Percentiles rank a stretch among this genome's conserved stretches.
Evolutionary conservation across 2,888 invertebrate species (phyloP).

Genomic region (Drosophila borborema): DNA sequence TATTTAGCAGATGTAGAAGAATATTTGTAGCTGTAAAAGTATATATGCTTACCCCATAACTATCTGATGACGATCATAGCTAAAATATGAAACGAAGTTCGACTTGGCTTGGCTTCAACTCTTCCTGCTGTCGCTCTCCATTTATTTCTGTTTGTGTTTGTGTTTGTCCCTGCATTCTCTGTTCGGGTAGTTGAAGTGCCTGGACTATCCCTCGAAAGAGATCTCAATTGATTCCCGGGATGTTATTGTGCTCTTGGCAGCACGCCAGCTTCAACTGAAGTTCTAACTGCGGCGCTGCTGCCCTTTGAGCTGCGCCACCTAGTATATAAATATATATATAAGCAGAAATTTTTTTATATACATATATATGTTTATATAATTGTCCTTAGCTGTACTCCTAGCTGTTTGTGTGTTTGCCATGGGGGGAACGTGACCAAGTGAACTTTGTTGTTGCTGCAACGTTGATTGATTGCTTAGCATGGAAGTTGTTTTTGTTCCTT

Average conservation of each 20-base stretch:
- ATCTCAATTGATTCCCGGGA: constrained; percentile 79
- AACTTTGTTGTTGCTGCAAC: constrained; percentile 58
- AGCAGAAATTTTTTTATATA: neutral
- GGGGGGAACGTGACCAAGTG: constrained; percentile 69
- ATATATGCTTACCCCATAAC: neutral
- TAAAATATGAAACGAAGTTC: neutral
- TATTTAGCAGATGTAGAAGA: too few species aligned
- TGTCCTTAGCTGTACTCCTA: constrained; percentile 1
- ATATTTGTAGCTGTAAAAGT: neutral
- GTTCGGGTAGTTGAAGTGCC: constrained; percentile 19
- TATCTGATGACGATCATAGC: neutral
- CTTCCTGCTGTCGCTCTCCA: constrained; percentile 19
- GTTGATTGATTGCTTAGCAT: constrained; percentile 75
- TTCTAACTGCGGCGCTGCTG: constrained; percentile 29
- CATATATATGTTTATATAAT: neutral
- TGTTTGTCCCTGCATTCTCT: constrained; percentile 21
- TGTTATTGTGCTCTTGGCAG: constrained; percentile 79
- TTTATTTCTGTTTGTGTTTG: neutral
- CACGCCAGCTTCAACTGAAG: constrained; percentile 56
- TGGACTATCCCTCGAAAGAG: constrained; percentile 61
- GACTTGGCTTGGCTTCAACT: constrained; percentile 10
- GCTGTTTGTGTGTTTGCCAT: neutral
- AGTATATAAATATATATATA: neutral
- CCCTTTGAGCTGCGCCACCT: constrained; percentile 40
- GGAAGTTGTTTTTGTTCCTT: constrained; percentile 51